Evolutionary conservation across 2,113 vertebrate genomes (phyloP), one percentile per base, ranked within the genome.

Genomic region (Dasypus novemcinctus): DNA sequence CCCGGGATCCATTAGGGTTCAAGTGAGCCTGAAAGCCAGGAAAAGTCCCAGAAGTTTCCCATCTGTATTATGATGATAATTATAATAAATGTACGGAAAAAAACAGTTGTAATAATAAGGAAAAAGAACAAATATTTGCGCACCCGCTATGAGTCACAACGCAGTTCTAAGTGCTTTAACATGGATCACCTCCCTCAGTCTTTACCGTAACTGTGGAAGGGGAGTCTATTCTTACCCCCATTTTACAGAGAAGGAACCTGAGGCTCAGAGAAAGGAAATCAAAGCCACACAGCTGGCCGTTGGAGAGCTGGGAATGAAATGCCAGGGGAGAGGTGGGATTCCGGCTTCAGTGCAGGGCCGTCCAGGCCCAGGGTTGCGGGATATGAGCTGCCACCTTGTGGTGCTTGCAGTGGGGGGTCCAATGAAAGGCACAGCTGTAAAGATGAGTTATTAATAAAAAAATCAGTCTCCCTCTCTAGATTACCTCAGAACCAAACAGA

Each of bases 161-260:
- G 2, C 12, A 27, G 3, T 17, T 46, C n/a, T 31, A 3, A 91
- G 52, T 3, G 27, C 49, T 80, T 25, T 13, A 27, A 27, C 14
- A 0, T 12, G 29, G 59, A 21, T 36, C 15, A 1, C 11, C 21
- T 31, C 46, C 12, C 21, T 31, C 31, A 17, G 0, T 61, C 12
- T 64, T 91, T 61, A 23, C 41, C 14, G 2, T 0, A 5, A 25
- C 12, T 7, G 38, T 1, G 7, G 31, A 64, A 27, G 15, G 5
- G 46, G 15, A 76, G 5, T 20, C 17, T 43, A 1, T 41, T 43
- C 21, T 63, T 3, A 76, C 21, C n/a, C n/a, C 61, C n/a, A 12
- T 91, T 87, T 94, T 68, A 64, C 6, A 63, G 68, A 78, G 85
- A 7, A 80, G 79, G 72, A 88, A 41, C 27, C 41, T n/a, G 66